Conservation (phyloP, 2,797 vertebrate species). For the Vespertilio murinus region DNA sequence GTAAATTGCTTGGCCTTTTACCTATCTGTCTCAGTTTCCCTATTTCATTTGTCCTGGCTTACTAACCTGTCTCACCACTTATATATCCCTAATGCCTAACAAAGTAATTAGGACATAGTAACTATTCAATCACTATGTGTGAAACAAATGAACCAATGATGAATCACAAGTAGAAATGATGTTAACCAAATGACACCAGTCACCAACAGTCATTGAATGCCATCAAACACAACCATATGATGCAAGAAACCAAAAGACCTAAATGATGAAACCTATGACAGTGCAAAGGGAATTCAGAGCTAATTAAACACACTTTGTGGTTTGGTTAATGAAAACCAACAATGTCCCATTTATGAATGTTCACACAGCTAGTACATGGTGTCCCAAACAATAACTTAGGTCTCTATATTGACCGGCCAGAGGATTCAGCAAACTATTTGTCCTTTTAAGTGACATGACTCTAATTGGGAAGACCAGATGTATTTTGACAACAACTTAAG, state of each 20-base stretch:
- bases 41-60: neutral
- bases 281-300: neutral
- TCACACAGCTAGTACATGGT: neutral
- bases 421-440: neutral
- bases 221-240: neutral
- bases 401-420: neutral
- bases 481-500: neutral
- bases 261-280: neutral
- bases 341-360: neutral
- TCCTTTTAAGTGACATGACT: neutral
- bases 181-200: neutral
- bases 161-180: neutral
- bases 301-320: neutral
- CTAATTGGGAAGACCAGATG: neutral
- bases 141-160: conserved; percentile 9
- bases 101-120: neutral
- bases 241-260: neutral
- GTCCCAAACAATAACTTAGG: neutral
- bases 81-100: neutral
- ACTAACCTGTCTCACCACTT: neutral
- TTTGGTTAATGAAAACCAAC: neutral
- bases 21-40: neutral
- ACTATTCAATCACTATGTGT: neutral
- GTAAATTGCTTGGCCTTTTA: neutral
- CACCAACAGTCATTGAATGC: neutral